These are phyloP conservation scores for Oxycera nigricornis DNA, from an alignment of 2,888 invertebrate species.

Conservation along the genomic window DNA sequence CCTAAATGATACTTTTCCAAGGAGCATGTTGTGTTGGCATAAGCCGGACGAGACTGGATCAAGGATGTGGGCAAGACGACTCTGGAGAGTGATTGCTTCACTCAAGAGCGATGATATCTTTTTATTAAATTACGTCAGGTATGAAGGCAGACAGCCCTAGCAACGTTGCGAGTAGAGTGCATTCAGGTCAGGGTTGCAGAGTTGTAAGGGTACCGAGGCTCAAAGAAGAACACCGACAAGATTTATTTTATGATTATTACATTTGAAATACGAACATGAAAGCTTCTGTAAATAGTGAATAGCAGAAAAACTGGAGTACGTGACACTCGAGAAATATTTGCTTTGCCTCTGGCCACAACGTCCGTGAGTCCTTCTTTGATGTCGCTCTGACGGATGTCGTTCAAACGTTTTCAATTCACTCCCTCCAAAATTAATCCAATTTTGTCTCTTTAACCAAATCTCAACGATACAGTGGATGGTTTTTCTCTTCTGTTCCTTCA, in stretches of 20 bases:
- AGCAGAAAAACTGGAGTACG: background rate
- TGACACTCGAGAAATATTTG: no score
- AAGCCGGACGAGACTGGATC: background rate
- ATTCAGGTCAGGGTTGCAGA: background rate
- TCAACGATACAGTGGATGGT: background rate
- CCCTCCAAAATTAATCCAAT: background rate
- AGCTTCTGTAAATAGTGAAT: background rate
- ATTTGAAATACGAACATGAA: no score
- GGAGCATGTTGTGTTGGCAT: no score
- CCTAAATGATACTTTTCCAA: no score
- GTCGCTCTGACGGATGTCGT: background rate
- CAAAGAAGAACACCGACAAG: background rate
- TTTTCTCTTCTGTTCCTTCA: background rate
- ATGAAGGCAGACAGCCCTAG: background rate
- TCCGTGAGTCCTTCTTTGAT: background rate
- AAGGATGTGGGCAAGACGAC: background rate
- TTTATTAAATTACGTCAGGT: background rate
- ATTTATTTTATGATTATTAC: background rate
- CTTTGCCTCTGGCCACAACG: no score
- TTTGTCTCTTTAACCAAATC: background rate
- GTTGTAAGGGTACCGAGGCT: background rate
- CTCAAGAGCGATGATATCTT: background rate
- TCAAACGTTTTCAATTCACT: background rate
- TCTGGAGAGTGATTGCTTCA: background rate
- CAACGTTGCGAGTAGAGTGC: background rate